These are phyloP conservation scores for Dipodomys stephensi DNA, from an alignment of 2,113 vertebrate species.

Conservation along the genomic window DNA sequence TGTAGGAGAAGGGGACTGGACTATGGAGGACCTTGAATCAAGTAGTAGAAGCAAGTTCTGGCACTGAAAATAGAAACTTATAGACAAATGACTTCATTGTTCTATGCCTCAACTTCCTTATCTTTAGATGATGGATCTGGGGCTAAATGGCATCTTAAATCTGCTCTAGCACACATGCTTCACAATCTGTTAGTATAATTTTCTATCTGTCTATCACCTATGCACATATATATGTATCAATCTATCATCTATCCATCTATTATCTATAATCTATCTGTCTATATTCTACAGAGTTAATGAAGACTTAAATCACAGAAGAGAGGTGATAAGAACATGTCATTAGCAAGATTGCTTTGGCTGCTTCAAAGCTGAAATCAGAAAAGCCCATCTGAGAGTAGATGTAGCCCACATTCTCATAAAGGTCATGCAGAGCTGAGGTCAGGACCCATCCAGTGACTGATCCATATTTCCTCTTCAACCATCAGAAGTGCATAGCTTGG, in stretches of 20 bases:
- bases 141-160: background rate
- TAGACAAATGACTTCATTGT: background rate
- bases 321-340: background rate
- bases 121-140: background rate
- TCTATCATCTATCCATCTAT: background rate
- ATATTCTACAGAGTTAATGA: background rate
- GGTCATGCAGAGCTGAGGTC: background rate
- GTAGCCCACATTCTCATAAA: background rate
- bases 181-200: background rate
- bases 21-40: background rate
- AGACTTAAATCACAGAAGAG: background rate
- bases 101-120: background rate
- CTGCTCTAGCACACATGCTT: background rate
- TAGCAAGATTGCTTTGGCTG: background rate
- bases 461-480: background rate
- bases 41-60: background rate
- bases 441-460: too few species aligned
- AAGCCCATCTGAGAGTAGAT: background rate
- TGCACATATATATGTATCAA: background rate
- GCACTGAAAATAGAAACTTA: background rate
- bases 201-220: background rate
- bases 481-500: background rate
- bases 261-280: background rate
- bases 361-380: background rate
- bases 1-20: background rate